Percentiles rank a stretch among this genome's conserved stretches.
These are phyloP conservation scores for Ceyx erithaca DNA, from an alignment of 2,797 vertebrate species.

Conservation along the genomic window DNA sequence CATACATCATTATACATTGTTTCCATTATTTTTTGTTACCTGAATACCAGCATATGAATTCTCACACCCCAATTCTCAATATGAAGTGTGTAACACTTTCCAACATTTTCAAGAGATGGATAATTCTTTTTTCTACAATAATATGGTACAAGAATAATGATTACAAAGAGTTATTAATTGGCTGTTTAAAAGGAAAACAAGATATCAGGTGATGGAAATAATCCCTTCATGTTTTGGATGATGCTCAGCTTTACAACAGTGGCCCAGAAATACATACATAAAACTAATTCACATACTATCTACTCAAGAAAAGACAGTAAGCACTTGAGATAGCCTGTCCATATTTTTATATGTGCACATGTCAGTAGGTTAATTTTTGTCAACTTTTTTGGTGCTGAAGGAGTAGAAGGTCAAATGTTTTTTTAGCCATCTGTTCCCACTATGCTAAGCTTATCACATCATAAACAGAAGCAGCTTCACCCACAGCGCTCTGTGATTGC, in stretches of 20 bases:
- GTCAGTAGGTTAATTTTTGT: neutral
- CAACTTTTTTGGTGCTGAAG: neutral
- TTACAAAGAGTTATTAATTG: neutral
- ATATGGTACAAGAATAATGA: neutral
- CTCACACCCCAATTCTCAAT: neutral
- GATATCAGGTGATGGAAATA: neutral
- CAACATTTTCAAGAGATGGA: neutral
- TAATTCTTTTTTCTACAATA: neutral
- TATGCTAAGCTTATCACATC: conserved; percentile 9
- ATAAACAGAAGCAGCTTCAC: conserved; percentile 56
- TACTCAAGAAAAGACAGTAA: neutral
- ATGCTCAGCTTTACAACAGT: neutral
- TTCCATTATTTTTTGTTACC: neutral
- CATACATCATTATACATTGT: neutral
- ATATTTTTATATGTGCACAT: neutral
- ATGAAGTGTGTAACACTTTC: neutral
- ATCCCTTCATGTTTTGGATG: neutral
- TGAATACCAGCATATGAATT: neutral
- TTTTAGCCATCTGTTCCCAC: conserved; percentile 64
- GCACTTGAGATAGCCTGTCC: neutral
- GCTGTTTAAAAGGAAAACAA: neutral
- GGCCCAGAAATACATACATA: neutral
- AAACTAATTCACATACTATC: neutral
- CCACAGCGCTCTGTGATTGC: conserved; percentile 29
- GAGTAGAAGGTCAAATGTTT: conserved; percentile 50